Conservation (phyloP, 2,797 vertebrate species). For the Pangasius krempfi region DNA sequence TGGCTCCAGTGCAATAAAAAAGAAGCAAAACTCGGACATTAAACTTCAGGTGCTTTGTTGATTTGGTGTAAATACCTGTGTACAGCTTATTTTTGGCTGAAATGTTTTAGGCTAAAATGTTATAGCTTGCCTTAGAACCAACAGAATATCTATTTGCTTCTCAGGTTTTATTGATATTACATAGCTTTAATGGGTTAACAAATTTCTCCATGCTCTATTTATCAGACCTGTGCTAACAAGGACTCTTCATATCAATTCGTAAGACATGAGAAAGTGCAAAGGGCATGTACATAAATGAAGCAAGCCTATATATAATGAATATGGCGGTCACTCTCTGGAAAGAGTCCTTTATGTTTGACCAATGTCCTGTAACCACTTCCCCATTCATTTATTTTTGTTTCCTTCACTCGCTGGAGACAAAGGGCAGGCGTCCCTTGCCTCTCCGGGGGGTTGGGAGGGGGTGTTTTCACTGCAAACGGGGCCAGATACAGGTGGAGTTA, state of each 20-base stretch:
- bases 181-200: background rate
- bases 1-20: background rate
- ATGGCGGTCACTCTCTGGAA: constrained; percentile 53
- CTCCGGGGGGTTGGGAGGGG: constrained; percentile 51
- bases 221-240: constrained; percentile 28
- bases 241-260: constrained; percentile 38
- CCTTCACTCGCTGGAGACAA: constrained; percentile 63
- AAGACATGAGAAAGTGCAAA: constrained; percentile 48
- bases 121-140: background rate
- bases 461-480: constrained; percentile 70
- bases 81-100: too few species aligned
- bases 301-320: constrained; percentile 38
- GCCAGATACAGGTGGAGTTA: constrained; percentile 60
- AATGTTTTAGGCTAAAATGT: too few species aligned
- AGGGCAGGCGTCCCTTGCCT: constrained; percentile 57
- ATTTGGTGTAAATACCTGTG: background rate
- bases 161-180: background rate
- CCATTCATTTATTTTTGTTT: constrained; percentile 63
- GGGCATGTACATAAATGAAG: constrained; percentile 41
- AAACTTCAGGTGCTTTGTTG: background rate
- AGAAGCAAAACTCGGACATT: background rate
- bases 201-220: background rate
- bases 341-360: constrained; percentile 58
- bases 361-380: constrained; percentile 58
- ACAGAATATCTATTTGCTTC: background rate